Percentiles rank a stretch among this genome's conserved stretches.
Evolutionary conservation across 2,888 invertebrate genomes (phyloP).

Genomic region (Melanchra persicariae): DNA sequence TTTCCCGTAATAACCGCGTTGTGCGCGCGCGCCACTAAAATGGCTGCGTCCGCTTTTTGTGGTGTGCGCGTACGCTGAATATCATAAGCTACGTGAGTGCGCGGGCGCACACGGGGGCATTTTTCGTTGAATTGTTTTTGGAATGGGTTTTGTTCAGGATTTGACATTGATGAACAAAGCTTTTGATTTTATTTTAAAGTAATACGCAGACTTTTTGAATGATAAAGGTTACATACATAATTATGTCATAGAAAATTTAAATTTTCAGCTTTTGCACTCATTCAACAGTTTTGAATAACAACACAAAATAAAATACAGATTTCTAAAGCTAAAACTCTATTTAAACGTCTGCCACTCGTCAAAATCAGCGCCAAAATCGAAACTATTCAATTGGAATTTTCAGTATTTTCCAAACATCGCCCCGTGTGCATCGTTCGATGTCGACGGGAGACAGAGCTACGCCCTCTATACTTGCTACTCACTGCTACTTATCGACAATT

Average conservation of each 20-base stretch:
- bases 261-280: fast-evolving
- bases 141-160: slow-evolving; percentile 8
- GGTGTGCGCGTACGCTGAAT: slow-evolving; percentile 85
- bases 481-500: slow-evolving; percentile 77
- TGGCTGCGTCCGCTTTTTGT: slow-evolving; percentile 85
- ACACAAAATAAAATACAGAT: background rate
- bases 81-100: slow-evolving; percentile 84
- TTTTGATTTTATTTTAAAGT: background rate
- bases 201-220: background rate
- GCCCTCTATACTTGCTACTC: slow-evolving; percentile 75
- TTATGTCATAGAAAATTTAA: fast-evolving
- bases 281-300: fast-evolving
- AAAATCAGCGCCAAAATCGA: background rate
- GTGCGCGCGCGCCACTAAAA: slow-evolving; percentile 83
- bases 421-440: slow-evolving; percentile 74
- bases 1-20: slow-evolving; percentile 86
- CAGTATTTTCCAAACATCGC: slow-evolving; percentile 62
- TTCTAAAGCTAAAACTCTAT: fast-evolving
- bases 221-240: too few species aligned
- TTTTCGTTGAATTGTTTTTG: slow-evolving; percentile 71
- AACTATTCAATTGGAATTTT: slow-evolving; percentile 19
- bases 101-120: slow-evolving; percentile 78
- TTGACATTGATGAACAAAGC: fast-evolving
- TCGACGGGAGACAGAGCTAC: slow-evolving; percentile 82
- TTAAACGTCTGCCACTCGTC: fast-evolving